phyloP scores from a whole-genome alignment of 2,888 invertebrate genomes.

The Cryptocheilus praepositus region DNA sequence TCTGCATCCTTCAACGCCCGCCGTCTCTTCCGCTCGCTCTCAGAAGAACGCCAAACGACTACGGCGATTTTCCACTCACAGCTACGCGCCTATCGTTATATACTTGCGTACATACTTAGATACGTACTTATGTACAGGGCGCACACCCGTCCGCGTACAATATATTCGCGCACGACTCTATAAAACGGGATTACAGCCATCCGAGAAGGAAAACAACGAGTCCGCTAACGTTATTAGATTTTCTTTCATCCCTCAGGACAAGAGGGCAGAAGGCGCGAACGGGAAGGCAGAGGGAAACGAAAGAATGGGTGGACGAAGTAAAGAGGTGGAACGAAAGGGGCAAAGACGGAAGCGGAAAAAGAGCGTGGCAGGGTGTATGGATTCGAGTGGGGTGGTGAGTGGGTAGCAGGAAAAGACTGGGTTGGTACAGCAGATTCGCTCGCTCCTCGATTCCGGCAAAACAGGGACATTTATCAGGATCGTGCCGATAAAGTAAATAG shows the following conservation, averaged over 20 bases:
- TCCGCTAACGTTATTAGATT: conserved; percentile 61
- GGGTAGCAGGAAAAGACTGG: conserved; percentile 13
- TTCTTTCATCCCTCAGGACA: conserved; percentile 49
- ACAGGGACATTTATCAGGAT: conserved; percentile 63
- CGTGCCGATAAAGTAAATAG: conserved; percentile 61
- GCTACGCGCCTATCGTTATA: neutral
- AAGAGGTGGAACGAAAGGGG: conserved; percentile 5
- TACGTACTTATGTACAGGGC: conserved; percentile 3
- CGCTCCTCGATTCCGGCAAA: conserved; percentile 30
- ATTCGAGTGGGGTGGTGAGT: neutral
- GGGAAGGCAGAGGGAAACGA: conserved; percentile 8
- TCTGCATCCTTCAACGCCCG: too few relatives aligned
- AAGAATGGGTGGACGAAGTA: neutral
- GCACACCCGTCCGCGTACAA: conserved; percentile 28
- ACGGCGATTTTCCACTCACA: too few relatives aligned
- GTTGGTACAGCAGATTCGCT: conserved; percentile 27
- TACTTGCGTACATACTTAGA: conserved; percentile 13
- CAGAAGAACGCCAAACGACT: too few relatives aligned
- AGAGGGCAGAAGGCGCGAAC: neutral
- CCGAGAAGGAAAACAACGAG: conserved; percentile 54
- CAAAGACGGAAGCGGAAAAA: conserved; percentile 4
- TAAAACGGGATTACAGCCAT: conserved; percentile 51
- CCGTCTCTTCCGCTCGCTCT: too few relatives aligned
- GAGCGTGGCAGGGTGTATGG: neutral
- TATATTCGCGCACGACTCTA: conserved; percentile 32